These are phyloP conservation scores for Brachymystax lenok DNA, from an alignment of 2,797 vertebrate species.

Conservation along the genomic window DNA sequence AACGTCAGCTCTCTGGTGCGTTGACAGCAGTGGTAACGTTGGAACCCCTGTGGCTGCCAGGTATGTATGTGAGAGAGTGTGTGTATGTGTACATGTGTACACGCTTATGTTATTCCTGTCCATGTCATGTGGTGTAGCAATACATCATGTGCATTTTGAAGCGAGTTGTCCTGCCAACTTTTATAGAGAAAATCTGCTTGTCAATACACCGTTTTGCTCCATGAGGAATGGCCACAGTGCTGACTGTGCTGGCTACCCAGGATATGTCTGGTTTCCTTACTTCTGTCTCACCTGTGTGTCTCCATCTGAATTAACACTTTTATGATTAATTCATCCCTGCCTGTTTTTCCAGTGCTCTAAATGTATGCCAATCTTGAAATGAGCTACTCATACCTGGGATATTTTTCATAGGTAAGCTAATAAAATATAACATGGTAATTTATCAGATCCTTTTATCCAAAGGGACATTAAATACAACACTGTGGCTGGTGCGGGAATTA, in stretches of 20 bases:
- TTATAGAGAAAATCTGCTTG: conserved; percentile 52
- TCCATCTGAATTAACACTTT: conserved; percentile 15
- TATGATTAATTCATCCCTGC: not conserved
- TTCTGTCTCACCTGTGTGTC: conserved; percentile 25
- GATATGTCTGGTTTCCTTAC: conserved; percentile 10
- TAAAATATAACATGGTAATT: too few species aligned
- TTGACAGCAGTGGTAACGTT: conserved; percentile 51
- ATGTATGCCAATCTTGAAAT: too few species aligned
- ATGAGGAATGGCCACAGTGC: conserved; percentile 50
- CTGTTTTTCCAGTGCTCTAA: too few species aligned
- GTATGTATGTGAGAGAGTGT: conserved; percentile 34
- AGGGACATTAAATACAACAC: too few species aligned
- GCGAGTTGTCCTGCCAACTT: conserved; percentile 50
- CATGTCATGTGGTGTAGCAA: conserved; percentile 50
- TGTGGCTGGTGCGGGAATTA: too few species aligned
- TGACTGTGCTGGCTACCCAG: conserved; percentile 44
- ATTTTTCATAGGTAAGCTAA: too few species aligned
- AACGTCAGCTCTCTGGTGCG: conserved; percentile 37
- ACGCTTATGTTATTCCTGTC: conserved; percentile 54
- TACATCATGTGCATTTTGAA: conserved; percentile 55
- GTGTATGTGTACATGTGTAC: conserved; percentile 42
- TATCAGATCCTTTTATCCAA: too few species aligned
- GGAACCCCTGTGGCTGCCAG: conserved; percentile 37
- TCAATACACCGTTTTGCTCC: conserved; percentile 46
- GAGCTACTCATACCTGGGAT: too few species aligned